Conservation (phyloP, 2,888 invertebrate species). For the Papilio elwesi region DNA sequence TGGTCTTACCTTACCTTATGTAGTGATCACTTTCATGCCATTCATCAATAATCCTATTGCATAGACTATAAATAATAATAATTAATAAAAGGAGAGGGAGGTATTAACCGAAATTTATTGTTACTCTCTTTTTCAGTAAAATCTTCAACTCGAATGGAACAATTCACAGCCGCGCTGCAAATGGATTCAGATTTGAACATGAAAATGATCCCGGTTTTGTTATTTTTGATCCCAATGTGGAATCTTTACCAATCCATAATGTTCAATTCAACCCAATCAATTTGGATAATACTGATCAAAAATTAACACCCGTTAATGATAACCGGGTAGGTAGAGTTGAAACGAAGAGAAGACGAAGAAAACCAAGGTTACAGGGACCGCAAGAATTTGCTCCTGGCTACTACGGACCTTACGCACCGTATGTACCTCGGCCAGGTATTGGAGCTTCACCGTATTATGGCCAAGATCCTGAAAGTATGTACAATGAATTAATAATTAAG, state of each 20-base stretch:
- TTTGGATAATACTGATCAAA: no score
- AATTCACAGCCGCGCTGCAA: constrained; percentile 33
- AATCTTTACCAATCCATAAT: not conserved
- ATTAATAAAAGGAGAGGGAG: no score
- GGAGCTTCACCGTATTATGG: constrained; percentile 40
- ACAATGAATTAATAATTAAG: constrained; percentile 32
- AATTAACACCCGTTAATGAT: constrained; percentile 45
- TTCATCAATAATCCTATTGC: no score
- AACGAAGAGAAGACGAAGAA: constrained; percentile 57
- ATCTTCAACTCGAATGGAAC: constrained; percentile 48
- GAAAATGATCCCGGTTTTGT: constrained; percentile 17
- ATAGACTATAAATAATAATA: no score
- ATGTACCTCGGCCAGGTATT: constrained; percentile 35
- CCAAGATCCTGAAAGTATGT: not conserved
- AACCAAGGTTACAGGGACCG: constrained; percentile 49
- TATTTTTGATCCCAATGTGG: not conserved
- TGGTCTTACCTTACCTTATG: no score
- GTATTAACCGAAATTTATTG: no score
- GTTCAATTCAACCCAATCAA: not conserved
- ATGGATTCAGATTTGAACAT: constrained; percentile 43
- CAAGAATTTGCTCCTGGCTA: constrained; percentile 46
- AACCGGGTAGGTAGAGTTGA: constrained; percentile 46
- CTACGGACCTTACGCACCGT: constrained; percentile 43
- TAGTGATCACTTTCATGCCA: no score
- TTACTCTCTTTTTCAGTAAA: constrained; percentile 52